Percentiles rank a stretch among this genome's conserved stretches.
These are phyloP conservation scores for Heliconius himera DNA, from an alignment of 1,140 invertebrate genomes.

Conservation along the genomic window DNA sequence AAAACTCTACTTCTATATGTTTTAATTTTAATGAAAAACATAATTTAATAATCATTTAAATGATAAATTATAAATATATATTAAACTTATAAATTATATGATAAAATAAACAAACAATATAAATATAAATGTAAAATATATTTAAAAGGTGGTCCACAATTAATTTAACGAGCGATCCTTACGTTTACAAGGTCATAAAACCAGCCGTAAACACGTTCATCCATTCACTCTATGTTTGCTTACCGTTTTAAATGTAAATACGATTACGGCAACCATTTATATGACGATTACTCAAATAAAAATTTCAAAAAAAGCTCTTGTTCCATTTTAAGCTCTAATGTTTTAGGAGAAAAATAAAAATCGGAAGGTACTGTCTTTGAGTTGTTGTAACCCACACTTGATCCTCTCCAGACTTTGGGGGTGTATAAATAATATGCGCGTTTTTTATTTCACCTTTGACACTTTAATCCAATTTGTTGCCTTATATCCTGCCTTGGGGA, in stretches of 20 bases:
- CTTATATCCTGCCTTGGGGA: slow-evolving; percentile 70
- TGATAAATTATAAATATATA: neutral
- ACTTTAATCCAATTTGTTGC: slow-evolving; percentile 81
- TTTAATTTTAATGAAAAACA: neutral
- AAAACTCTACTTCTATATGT: neutral
- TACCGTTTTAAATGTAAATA: slow-evolving; percentile 78
- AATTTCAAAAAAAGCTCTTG: slow-evolving; percentile 19
- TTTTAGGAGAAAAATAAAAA: slow-evolving; percentile 21
- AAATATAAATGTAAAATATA: slow-evolving; percentile 39
- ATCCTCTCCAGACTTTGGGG: slow-evolving; percentile 63
- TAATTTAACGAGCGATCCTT: slow-evolving; percentile 75
- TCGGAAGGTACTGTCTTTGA: slow-evolving; percentile 20
- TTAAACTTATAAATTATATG: slow-evolving; percentile 5
- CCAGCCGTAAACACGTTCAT: slow-evolving; percentile 72
- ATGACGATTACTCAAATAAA: slow-evolving; percentile 43
- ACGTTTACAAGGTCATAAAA: slow-evolving; percentile 78
- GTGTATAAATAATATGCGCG: slow-evolving; percentile 64
- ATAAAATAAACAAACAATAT: slow-evolving; percentile 38
- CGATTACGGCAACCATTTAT: slow-evolving; percentile 36
- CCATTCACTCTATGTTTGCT: slow-evolving; percentile 75
- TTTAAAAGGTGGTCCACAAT: slow-evolving; percentile 51
- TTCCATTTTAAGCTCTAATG: slow-evolving; percentile 14
- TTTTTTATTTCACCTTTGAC: slow-evolving; percentile 81
- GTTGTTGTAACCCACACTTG: slow-evolving; percentile 39
- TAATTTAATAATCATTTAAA: neutral